Evolutionary conservation across 2,888 invertebrate species (phyloP), one percentile per base, ranked within the genome.

Genomic region (Agrochola litura): DNA sequence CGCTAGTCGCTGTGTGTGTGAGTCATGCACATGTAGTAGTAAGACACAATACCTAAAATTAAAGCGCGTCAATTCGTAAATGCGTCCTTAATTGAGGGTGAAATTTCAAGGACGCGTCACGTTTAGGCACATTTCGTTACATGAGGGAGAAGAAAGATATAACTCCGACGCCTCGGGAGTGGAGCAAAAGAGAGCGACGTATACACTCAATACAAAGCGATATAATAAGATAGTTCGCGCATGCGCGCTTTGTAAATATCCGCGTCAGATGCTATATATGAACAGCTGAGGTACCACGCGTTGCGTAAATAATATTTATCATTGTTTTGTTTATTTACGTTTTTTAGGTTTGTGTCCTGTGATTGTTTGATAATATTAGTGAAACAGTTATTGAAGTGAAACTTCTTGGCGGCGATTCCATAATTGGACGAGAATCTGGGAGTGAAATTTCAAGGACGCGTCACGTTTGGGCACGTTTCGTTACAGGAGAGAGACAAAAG

Each of bases 151-250:
- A 58, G 56, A 56, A 68, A 41, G 6, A 68, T 37, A 6, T 52
- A 6, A 67, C 2, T 54, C 6, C 37, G 16, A 37, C 16, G 37
- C 37, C 37, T n/a, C 54, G n/a, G 37, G 37, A 19, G n/a, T 19
- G 37, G 56, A 41, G 68, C 10, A 56, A 68, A 56, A 68, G 68
- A 58, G 56, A 41, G n/a, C 56, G n/a, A 56, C 37, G n/a, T 56
- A 68, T 19, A 49, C 37, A 54, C 37, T 54, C 37, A 12, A 16
- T 68, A n/a, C 68, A 6, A 41, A 41, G 10, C 16, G 19, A 56
- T 37, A 56, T 16, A 68, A 41, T 56, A 37, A 41, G 22, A 16
- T 9, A 49, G 30, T 30, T 49, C 16, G 37, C 22, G 67, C 67
- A 37, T n/a, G 67, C 37, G 16, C 16, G 41, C 19, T 10, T 41